Conservation (phyloP, 2,113 vertebrate genomes). For the Tachycineta bicolor region DNA sequence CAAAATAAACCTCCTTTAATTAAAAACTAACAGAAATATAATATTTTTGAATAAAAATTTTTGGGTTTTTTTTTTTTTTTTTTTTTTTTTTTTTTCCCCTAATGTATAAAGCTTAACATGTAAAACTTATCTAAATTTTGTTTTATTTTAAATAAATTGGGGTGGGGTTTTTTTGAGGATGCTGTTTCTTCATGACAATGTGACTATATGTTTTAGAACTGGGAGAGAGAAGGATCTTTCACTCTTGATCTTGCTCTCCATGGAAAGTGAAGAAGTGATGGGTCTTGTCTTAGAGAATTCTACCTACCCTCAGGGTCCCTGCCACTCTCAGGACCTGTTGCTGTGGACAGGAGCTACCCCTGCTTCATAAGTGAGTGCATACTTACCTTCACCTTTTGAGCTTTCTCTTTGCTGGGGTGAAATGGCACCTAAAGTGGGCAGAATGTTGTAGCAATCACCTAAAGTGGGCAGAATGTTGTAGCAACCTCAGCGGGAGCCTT, state of each 20-base stretch:
- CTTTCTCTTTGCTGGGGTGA: neutral
- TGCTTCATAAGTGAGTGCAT: rapidly evolving
- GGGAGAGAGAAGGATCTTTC: neutral
- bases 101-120: neutral
- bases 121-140: neutral
- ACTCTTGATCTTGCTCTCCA: neutral
- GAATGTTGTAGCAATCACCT: neutral
- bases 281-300: neutral
- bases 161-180: neutral
- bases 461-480: too few species aligned
- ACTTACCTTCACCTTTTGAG: neutral
- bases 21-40: neutral
- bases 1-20: rapidly evolving
- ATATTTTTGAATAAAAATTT: neutral
- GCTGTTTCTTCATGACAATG: rapidly evolving
- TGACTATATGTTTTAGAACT: neutral
- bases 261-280: neutral
- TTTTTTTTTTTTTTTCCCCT: neutral
- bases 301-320: neutral
- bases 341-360: neutral
- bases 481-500: neutral
- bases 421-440: neutral
- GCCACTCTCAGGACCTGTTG: rapidly evolving
- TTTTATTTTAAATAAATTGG: neutral
- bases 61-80: too few species aligned